Conservation (phyloP, 2,797 vertebrate genomes). For the Carduelis carduelis region DNA sequence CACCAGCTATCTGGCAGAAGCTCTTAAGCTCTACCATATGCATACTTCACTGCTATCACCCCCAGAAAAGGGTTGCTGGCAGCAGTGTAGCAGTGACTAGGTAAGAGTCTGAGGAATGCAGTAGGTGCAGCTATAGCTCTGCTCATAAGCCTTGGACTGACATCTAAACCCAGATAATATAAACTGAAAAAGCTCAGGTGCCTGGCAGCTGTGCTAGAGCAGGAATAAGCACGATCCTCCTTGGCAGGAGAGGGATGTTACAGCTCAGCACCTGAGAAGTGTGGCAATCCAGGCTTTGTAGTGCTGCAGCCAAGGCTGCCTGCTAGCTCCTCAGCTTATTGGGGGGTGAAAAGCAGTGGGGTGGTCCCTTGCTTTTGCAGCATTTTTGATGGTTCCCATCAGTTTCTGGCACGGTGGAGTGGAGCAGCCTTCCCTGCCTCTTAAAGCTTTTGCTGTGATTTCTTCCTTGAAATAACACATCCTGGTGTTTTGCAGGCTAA, state of each 20-base stretch:
- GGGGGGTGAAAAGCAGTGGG: background rate
- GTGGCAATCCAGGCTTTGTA: background rate
- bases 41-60: background rate
- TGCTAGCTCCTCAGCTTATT: background rate
- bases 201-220: background rate
- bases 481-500: background rate
- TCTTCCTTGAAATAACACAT: background rate
- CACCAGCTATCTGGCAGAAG: background rate
- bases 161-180: background rate
- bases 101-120: background rate
- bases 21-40: background rate
- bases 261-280: rapidly evolving
- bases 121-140: background rate
- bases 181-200: background rate
- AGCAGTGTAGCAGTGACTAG: background rate
- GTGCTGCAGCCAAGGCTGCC: background rate
- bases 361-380: background rate
- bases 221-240: background rate
- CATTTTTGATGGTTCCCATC: background rate
- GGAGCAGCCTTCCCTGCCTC: background rate
- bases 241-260: background rate
- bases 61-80: background rate
- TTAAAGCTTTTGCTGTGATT: background rate
- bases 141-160: background rate
- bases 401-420: background rate